Evolutionary conservation across 2,797 vertebrate genomes (phyloP).

Genomic region (Telmatherina bonti): DNA sequence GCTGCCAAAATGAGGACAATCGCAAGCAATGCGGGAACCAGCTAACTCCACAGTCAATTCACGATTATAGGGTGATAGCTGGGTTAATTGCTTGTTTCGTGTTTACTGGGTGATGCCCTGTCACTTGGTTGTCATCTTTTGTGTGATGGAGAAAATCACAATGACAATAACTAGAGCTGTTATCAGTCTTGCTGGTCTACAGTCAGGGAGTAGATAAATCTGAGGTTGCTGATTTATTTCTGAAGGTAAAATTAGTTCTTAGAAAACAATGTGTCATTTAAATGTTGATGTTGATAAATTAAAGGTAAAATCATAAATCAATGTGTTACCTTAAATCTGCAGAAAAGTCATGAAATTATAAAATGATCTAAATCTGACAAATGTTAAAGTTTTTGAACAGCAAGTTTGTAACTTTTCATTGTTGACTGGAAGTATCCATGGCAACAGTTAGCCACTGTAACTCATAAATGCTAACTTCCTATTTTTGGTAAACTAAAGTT

Average conservation of each 20-base stretch:
- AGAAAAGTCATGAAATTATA: background rate
- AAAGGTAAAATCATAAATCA: background rate
- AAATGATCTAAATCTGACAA: background rate
- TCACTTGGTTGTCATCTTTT: constrained; percentile 61
- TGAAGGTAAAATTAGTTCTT: background rate
- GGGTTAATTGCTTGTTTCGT: constrained; percentile 78
- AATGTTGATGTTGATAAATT: constrained; percentile 5
- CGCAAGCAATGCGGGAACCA: constrained; percentile 44
- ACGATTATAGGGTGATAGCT: constrained; percentile 66
- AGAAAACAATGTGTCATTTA: background rate
- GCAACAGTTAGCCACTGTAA: too few relatives aligned
- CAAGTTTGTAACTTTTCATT: background rate
- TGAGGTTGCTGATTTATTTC: constrained; percentile 22
- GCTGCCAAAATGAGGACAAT: constrained; percentile 61
- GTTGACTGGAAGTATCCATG: too few relatives aligned
- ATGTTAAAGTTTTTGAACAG: background rate
- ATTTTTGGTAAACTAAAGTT: too few relatives aligned
- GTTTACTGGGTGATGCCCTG: constrained; percentile 60
- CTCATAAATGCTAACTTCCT: too few relatives aligned
- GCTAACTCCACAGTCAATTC: constrained; percentile 61
- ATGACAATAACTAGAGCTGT: constrained; percentile 43
- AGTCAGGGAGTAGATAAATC: constrained; percentile 31
- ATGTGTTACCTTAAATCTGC: constrained; percentile 9
- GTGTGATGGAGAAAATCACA: constrained; percentile 38
- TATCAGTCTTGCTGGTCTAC: constrained; percentile 17